Evolutionary conservation across 2,113 vertebrate species (phyloP).

Genomic region (Lampris incognitus): DNA sequence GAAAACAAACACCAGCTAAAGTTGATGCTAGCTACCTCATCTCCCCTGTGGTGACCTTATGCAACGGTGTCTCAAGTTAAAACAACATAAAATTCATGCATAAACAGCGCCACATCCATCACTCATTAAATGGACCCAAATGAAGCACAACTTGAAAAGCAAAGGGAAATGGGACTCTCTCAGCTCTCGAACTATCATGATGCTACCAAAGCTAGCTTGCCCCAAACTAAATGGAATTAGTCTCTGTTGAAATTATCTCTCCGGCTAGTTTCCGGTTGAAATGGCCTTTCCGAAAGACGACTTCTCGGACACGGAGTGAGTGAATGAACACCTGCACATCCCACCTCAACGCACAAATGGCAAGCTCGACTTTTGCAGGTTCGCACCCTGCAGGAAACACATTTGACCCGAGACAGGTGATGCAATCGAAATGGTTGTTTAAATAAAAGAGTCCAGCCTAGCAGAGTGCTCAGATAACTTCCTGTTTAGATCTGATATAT

Average conservation of each 20-base stretch:
- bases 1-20: slow-evolving; percentile 54
- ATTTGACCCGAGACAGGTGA: slow-evolving; percentile 43
- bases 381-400: slow-evolving; percentile 26
- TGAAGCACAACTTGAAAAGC: neutral
- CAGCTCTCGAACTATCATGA: neutral
- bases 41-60: slow-evolving; percentile 47
- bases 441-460: slow-evolving; percentile 56
- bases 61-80: slow-evolving; percentile 18
- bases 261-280: slow-evolving; percentile 25
- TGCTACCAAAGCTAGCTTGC: neutral
- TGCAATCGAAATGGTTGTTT: slow-evolving; percentile 52
- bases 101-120: neutral
- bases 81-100: slow-evolving; percentile 6
- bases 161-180: neutral
- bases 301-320: slow-evolving; percentile 33
- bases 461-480: slow-evolving; percentile 19
- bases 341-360: slow-evolving; percentile 35
- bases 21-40: slow-evolving; percentile 24
- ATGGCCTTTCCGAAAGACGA: slow-evolving; percentile 32
- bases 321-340: slow-evolving; percentile 38
- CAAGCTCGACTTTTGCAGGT: slow-evolving; percentile 40
- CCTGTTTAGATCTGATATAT: no score
- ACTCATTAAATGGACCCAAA: neutral
- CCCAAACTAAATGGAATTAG: slow-evolving; percentile 1
- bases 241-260: slow-evolving; percentile 28